Evolutionary conservation across 2,888 invertebrate species (phyloP), one percentile per base, ranked within the genome.

Genomic region (Ceramica pisi): DNA sequence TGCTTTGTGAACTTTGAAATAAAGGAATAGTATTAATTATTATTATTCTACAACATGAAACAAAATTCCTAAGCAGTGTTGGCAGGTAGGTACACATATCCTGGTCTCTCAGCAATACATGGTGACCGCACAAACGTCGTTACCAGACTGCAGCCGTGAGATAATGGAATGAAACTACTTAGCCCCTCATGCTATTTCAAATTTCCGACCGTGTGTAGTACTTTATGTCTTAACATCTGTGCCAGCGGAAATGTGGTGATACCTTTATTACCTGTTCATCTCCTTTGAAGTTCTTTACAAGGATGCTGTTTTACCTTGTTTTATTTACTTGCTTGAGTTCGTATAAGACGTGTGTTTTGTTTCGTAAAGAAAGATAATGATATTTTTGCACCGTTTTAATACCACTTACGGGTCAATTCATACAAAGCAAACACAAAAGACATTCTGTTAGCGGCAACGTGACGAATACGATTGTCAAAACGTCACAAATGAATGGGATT

Each of bases 91-190:
- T 21, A n/a, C 8, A 26, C 35, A 38, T 62, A 48, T 73, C 74
- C 62, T 23, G 21, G 1, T 8, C 19, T 56, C 12, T 19, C 50
- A 48, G 14, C 23, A 63, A 67, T 75, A 71, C 65, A 81, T 80
- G 81, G 81, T 35, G 23, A 55, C 84, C 56, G 10, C 65, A 83
- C 75, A 75, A 61, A 78, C 74, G 71, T 80, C 79, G 75, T 82
- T 77, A 83, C 83, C 80, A 81, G 80, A 75, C 78, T 83, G 86
- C 82, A 80, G 66, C 82, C 81, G 82, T 80, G 84, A 82, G 83
- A 87, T 88, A 87, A 86, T 85, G 83, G 77, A 84, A 85, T 80
- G 74, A 66, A 84, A 83, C 86, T 87, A 83, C 86, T 87, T 85
- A 82, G 69, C 78, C 75, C 70, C 75, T 76, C 80, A 51, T 83